A percentile compares a stretch with the other conserved stretches of the same genome.
Conservation (phyloP, 2,888 invertebrate genomes). For the Bhutanitis thaidina region DNA sequence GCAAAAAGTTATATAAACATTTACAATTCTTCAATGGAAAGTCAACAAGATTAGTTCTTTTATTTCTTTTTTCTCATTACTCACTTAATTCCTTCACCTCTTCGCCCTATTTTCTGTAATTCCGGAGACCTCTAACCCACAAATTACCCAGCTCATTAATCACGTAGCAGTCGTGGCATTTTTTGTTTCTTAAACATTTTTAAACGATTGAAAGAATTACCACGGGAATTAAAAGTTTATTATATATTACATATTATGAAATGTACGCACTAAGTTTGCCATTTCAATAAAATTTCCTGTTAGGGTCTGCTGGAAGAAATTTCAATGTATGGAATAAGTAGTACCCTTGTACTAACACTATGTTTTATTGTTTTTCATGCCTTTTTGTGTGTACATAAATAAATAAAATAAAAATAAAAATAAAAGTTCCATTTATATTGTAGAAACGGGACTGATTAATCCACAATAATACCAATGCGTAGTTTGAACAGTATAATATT, state of each 20-base stretch:
- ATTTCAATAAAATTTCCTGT: too few relatives aligned
- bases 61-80: conserved; percentile 14
- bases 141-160: conserved; percentile 15
- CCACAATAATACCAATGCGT: too few relatives aligned
- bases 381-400: too few relatives aligned
- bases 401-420: too few relatives aligned
- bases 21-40: background rate
- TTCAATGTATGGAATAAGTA: too few relatives aligned
- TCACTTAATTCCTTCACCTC: conserved; percentile 11
- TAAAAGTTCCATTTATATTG: too few relatives aligned
- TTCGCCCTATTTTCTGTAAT: background rate
- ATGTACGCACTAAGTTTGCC: background rate
- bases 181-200: background rate
- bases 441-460: too few relatives aligned
- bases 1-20: too few relatives aligned
- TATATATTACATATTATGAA: background rate
- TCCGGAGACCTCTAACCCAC: conserved; percentile 9
- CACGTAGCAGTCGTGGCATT: background rate
- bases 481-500: too few relatives aligned
- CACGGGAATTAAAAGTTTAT: background rate
- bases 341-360: too few relatives aligned
- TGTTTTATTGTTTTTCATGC: too few relatives aligned
- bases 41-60: conserved; percentile 8
- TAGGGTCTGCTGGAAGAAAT: too few relatives aligned
- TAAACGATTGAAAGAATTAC: background rate